These are phyloP conservation scores for Paratilapia polleni DNA, from an alignment of 2,113 vertebrate species.

Conservation along the genomic window DNA sequence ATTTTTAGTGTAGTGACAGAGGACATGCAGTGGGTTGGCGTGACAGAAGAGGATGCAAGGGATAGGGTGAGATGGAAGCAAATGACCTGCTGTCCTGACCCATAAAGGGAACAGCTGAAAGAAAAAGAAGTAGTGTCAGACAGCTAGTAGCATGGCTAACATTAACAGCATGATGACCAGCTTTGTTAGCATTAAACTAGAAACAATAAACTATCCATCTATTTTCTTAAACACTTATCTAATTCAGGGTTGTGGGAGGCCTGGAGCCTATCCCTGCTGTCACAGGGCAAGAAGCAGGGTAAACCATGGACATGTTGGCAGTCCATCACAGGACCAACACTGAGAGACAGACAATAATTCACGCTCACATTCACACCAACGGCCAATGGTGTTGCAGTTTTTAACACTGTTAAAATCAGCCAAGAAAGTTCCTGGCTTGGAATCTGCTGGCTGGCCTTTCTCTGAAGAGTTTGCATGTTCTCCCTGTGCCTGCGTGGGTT, in stretches of 20 bases:
- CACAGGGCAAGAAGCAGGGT: neutral
- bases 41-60: neutral
- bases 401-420: neutral
- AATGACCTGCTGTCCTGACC: neutral
- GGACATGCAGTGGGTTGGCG: too few relatives aligned
- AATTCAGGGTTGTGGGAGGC: neutral
- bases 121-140: neutral
- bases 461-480: neutral
- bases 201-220: neutral
- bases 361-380: neutral
- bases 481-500: neutral
- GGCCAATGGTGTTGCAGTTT: neutral
- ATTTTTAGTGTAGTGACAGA: neutral
- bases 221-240: neutral
- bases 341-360: neutral
- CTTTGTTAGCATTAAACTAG: neutral
- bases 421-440: neutral
- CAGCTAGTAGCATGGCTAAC: neutral
- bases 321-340: fast-evolving
- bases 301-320: neutral
- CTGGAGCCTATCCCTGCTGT: neutral
- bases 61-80: too few relatives aligned
- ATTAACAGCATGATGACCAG: neutral
- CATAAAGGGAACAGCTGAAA: neutral
- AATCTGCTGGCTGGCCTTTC: neutral